A percentile compares a stretch with the other conserved stretches of the same genome.
These are phyloP conservation scores for Choristoneura rosaceana DNA, from an alignment of 2,888 invertebrate species.

Conservation along the genomic window DNA sequence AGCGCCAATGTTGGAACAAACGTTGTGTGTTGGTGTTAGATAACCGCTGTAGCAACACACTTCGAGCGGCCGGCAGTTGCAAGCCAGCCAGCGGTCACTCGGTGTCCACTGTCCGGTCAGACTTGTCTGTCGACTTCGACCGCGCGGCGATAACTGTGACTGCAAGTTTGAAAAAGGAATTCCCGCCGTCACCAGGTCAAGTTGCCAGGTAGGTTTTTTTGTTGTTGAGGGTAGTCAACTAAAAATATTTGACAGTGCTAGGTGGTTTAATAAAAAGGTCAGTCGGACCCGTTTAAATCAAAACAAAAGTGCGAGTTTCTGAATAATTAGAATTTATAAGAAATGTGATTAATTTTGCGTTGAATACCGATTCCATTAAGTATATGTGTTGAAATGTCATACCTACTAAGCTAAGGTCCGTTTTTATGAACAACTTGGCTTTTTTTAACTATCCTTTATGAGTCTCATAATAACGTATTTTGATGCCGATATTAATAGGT, in stretches of 20 bases:
- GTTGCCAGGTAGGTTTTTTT: conserved; percentile 33
- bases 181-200: conserved; percentile 4
- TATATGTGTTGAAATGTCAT: not conserved
- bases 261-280: not conserved
- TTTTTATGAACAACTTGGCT: not conserved
- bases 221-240: conserved; percentile 19
- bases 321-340: no score
- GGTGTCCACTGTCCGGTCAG: conserved; percentile 20
- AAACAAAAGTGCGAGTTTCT: not conserved
- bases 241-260: conserved; percentile 10
- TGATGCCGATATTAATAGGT: not conserved
- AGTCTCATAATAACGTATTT: no score
- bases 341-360: conserved; percentile 15
- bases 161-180: conserved; percentile 8
- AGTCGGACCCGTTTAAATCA: not conserved
- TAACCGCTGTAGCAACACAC: conserved; percentile 28
- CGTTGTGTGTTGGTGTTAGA: conserved; percentile 25
- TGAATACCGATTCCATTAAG: not conserved
- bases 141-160: conserved; percentile 5
- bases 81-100: conserved; percentile 32
- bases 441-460: no score
- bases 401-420: not conserved
- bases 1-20: conserved; percentile 24
- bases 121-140: conserved; percentile 21
- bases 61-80: conserved; percentile 34